Conservation (phyloP, 2,888 invertebrate genomes). For the Macrophya annulata region DNA sequence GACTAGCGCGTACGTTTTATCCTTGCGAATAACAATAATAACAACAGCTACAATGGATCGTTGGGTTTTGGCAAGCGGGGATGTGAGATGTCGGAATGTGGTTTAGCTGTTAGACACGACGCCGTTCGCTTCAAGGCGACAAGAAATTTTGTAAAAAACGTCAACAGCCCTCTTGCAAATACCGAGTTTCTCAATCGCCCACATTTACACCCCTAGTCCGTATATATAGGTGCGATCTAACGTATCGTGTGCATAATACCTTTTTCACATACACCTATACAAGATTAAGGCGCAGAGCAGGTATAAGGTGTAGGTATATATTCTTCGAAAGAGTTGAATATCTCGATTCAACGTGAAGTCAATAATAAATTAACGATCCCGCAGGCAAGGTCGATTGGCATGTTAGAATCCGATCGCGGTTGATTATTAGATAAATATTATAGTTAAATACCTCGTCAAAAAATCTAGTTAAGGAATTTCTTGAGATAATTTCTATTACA, state of each 20-base stretch:
- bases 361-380: slow-evolving; percentile 18
- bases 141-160: slow-evolving; percentile 43
- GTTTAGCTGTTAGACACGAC: slow-evolving; percentile 44
- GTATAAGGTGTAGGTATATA: background rate
- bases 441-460: background rate
- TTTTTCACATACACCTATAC: background rate
- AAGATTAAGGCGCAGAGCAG: background rate
- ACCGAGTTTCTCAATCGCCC: background rate
- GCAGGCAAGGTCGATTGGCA: background rate
- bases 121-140: slow-evolving; percentile 22
- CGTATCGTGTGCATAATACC: background rate
- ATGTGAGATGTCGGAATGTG: slow-evolving; percentile 45
- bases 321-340: slow-evolving; percentile 9
- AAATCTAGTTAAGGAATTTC: slow-evolving; percentile 28
- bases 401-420: background rate
- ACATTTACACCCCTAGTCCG: background rate
- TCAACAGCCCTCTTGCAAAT: slow-evolving; percentile 20
- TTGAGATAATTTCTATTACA: background rate
- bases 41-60: slow-evolving; percentile 35
- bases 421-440: background rate
- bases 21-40: slow-evolving; percentile 40
- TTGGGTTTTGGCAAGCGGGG: slow-evolving; percentile 40
- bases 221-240: background rate
- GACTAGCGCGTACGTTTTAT: slow-evolving; percentile 40
- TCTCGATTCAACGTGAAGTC: background rate